These are phyloP conservation scores for Crocodylus rhombifer DNA, from an alignment of 2,797 vertebrate genomes.

Conservation along the genomic window DNA sequence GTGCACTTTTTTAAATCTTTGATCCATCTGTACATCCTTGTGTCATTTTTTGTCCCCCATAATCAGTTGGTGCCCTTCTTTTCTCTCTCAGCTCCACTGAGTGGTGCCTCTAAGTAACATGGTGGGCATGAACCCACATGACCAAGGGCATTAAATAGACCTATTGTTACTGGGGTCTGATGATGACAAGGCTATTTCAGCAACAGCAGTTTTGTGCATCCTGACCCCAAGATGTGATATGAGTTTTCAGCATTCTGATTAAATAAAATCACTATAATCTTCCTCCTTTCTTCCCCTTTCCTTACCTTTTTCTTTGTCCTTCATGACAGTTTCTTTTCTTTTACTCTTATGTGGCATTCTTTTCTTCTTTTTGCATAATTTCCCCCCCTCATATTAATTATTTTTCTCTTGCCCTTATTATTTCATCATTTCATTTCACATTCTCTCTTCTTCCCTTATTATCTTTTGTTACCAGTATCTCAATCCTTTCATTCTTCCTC, in stretches of 20 bases:
- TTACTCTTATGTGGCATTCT: not conserved
- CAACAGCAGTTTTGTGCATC: not conserved
- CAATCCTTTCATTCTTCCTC: not conserved
- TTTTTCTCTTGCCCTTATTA: no score
- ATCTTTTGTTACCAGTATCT: no score
- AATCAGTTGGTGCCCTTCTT: no score
- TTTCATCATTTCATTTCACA: no score
- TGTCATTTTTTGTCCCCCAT: no score
- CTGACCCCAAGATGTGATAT: not conserved
- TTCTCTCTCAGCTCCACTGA: no score
- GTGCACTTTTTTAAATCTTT: no score
- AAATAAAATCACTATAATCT: not conserved
- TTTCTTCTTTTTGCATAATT: not conserved
- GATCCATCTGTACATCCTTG: no score
- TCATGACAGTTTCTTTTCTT: not conserved
- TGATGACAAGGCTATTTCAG: not conserved
- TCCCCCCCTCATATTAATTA: not conserved
- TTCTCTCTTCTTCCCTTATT: no score
- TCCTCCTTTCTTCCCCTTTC: not conserved
- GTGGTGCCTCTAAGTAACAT: no score
- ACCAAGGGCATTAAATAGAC: not conserved
- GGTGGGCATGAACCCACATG: no score
- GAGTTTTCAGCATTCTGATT: not conserved
- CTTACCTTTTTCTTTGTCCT: not conserved
- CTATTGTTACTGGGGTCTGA: not conserved